Evolutionary conservation across 2,888 invertebrate genomes (phyloP), one percentile per base, ranked within the genome.

Genomic region (Campoletis raptor): DNA sequence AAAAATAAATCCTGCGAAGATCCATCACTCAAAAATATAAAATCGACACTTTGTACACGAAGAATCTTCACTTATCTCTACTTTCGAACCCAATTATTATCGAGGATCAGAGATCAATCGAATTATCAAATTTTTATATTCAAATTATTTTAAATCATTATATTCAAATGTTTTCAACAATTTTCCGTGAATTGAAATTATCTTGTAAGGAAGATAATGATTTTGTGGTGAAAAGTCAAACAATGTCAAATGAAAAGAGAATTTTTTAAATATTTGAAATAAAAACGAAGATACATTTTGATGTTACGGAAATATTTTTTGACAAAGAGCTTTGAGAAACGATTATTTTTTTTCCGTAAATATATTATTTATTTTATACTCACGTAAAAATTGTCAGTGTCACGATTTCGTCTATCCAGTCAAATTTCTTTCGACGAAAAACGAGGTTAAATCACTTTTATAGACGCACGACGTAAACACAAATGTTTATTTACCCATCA

Each of bases 1-100:
- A 70, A 57, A 48, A 24, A 61, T 45, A 12, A 45, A 70, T 52
- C 48, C 7, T 37, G 18, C 45, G 42, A 18, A 70, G 70, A 70
- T 40, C 24, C 24, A 57, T 57, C 61, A 61, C 61, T 30, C 30
- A 57, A 1, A 12, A 30, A 61, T 30, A 61, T 61, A 30, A 15
- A 12, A 57, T 12, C 57, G 57, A 57, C 57, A 57, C 57, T 57
- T 12, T 24, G 24, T 57, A 57, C 54, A 57, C 2, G n/a, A n/a
- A 57, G 12, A 24, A 24, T 57, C 57, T 57, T 57, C 24, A 12
- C 0, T 61, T 61, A 61, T 61, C 61, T 10, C 4, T 61, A 30
- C 15, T 61, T 61, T 61, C 52, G 52, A 8, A 30, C 30, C 30
- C 61, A 61, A 61, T 61, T 61, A 21, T 54, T 21, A 61, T 61